phyloP scores from a whole-genome alignment of 2,888 invertebrate species.

The Lochmaea capreae region DNA sequence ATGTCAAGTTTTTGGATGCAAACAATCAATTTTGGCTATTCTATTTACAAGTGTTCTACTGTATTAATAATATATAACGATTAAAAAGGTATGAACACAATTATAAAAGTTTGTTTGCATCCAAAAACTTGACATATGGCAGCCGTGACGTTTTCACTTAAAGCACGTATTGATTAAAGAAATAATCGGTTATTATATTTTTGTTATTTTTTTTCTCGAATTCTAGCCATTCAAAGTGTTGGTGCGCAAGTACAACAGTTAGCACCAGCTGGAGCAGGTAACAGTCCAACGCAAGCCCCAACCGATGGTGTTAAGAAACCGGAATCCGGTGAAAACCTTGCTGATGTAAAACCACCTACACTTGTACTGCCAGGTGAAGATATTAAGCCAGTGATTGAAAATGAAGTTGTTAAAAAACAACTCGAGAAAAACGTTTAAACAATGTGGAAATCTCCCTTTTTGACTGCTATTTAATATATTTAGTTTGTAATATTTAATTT shows the following conservation, averaged over 20 bases:
- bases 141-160: too few species aligned
- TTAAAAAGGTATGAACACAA: too few species aligned
- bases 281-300: not conserved
- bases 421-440: not conserved
- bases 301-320: not conserved
- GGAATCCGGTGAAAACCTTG: too few species aligned
- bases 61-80: too few species aligned
- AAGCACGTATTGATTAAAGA: not conserved
- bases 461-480: constrained; percentile 22
- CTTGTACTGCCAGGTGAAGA: constrained; percentile 3
- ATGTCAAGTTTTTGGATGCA: too few species aligned
- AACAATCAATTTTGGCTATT: too few species aligned
- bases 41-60: too few species aligned
- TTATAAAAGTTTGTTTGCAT: too few species aligned
- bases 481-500: constrained; percentile 26
- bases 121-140: too few species aligned
- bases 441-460: not conserved
- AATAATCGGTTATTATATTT: not conserved
- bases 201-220: not conserved
- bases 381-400: constrained; percentile 21
- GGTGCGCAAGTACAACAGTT: constrained; percentile 36
- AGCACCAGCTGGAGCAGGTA: not conserved
- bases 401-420: constrained; percentile 29
- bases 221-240: constrained; percentile 35
- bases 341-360: not conserved